phyloP scores from a whole-genome alignment of 2,888 invertebrate genomes.

The Ceraclea dissimilis region DNA sequence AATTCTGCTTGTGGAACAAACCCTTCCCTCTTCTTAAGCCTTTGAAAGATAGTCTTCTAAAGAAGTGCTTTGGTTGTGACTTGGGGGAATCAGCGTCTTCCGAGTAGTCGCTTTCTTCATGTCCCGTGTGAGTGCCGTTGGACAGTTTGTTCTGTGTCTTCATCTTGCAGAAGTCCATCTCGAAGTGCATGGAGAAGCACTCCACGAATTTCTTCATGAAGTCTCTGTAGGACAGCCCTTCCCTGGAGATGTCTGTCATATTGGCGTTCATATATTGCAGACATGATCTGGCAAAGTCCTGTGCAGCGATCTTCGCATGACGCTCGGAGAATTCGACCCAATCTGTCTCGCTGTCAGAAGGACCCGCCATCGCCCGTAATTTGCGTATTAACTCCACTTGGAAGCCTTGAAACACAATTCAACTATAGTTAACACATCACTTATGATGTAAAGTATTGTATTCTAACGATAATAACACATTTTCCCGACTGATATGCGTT shows the following conservation, averaged over 20 bases:
- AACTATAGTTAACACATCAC: slow-evolving; percentile 11
- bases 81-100: slow-evolving; percentile 77
- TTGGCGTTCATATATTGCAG: slow-evolving; percentile 68
- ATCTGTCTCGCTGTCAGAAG: slow-evolving; percentile 55
- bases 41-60: slow-evolving; percentile 81
- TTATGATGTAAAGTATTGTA: slow-evolving; percentile 4
- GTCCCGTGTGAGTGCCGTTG: slow-evolving; percentile 35
- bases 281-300: slow-evolving; percentile 84
- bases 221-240: slow-evolving; percentile 66
- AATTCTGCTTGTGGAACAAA: slow-evolving; percentile 83
- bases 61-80: slow-evolving; percentile 75
- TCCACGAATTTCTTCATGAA: slow-evolving; percentile 77
- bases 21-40: slow-evolving; percentile 58
- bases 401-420: slow-evolving; percentile 16
- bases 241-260: slow-evolving; percentile 56
- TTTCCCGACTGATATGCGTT: slow-evolving; percentile 5
- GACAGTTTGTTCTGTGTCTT: slow-evolving; percentile 43
- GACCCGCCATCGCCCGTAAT: slow-evolving; percentile 40
- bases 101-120: slow-evolving; percentile 60
- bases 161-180: slow-evolving; percentile 60
- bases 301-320: slow-evolving; percentile 76
- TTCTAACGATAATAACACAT: slow-evolving; percentile 4
- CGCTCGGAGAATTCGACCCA: slow-evolving; percentile 84
- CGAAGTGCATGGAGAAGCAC: slow-evolving; percentile 78
- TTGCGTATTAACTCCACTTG: slow-evolving; percentile 47